phyloP scores from a whole-genome alignment of 2,888 invertebrate genomes.

The Digitonthophagus gazella region DNA sequence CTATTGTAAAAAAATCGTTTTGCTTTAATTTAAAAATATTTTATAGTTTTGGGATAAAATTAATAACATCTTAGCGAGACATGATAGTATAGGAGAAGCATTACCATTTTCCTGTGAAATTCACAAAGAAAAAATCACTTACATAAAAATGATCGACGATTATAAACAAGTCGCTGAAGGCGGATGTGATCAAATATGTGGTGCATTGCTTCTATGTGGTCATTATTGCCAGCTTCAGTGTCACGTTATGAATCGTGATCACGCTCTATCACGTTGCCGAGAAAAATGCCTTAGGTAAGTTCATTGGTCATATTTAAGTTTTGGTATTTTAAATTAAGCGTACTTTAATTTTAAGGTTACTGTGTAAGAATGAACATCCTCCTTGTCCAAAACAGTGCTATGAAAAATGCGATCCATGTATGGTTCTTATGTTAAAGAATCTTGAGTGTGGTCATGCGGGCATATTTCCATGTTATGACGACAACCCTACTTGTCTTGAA shows the following conservation, averaged over 20 bases:
- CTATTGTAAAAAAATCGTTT: constrained; percentile 16
- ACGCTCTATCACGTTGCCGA: constrained; percentile 53
- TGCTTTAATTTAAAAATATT: no score
- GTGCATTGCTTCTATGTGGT: constrained; percentile 56
- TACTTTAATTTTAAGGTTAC: constrained; percentile 45
- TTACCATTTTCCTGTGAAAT: constrained; percentile 56
- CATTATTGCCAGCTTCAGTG: constrained; percentile 63
- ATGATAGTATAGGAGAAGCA: constrained; percentile 55
- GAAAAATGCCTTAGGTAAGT: constrained; percentile 55
- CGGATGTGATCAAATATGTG: constrained; percentile 61
- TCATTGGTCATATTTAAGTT: no score
- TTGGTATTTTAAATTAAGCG: no score
- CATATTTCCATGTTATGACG: constrained; percentile 35
- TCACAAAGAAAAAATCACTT: constrained; percentile 51
- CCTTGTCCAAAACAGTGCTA: constrained; percentile 57
- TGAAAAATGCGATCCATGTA: constrained; percentile 52
- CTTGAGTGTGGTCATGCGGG: constrained; percentile 30
- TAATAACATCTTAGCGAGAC: constrained; percentile 51
- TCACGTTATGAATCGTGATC: constrained; percentile 59
- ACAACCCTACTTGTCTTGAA: no score
- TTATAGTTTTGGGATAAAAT: constrained; percentile 58
- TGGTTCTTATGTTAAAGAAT: constrained; percentile 41
- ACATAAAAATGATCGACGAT: constrained; percentile 48
- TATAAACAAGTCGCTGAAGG: constrained; percentile 58
- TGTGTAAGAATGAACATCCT: constrained; percentile 55